Evolutionary conservation across 2,888 invertebrate species (phyloP).

Genomic region (Trissoscelio sp.): DNA sequence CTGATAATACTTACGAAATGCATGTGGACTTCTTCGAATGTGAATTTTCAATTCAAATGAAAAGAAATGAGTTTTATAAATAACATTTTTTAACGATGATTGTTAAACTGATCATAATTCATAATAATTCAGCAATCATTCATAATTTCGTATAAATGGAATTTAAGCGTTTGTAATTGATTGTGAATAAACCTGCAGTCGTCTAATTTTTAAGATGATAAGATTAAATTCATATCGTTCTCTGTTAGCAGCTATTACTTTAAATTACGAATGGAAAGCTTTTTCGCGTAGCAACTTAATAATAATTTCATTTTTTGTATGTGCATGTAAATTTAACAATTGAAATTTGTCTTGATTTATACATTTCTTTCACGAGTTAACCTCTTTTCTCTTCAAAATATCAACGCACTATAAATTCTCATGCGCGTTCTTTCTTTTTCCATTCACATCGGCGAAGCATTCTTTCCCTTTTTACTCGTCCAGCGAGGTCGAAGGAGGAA

Average conservation of each 20-base stretch:
- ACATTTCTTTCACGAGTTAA: constrained; percentile 53
- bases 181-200: too few species aligned
- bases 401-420: constrained; percentile 67
- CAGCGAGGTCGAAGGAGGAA: constrained; percentile 57
- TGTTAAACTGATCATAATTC: too few species aligned
- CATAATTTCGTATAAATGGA: too few species aligned
- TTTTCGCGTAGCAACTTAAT: constrained; percentile 8
- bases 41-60: not conserved
- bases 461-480: constrained; percentile 61
- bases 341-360: constrained; percentile 58
- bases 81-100: not conserved
- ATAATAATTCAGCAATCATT: too few species aligned
- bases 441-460: constrained; percentile 54
- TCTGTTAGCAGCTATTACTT: too few species aligned
- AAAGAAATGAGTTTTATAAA: not conserved
- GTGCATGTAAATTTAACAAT: constrained; percentile 18
- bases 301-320: constrained; percentile 15
- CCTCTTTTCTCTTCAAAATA: constrained; percentile 64
- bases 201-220: too few species aligned
- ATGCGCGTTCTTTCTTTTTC: constrained; percentile 55
- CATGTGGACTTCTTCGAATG: constrained; percentile 5
- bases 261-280: not conserved
- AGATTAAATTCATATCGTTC: too few species aligned
- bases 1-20: constrained; percentile 32
- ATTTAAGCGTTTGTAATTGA: too few species aligned